Conservation (phyloP, 2,797 vertebrate genomes). For the Xenops minutus region DNA sequence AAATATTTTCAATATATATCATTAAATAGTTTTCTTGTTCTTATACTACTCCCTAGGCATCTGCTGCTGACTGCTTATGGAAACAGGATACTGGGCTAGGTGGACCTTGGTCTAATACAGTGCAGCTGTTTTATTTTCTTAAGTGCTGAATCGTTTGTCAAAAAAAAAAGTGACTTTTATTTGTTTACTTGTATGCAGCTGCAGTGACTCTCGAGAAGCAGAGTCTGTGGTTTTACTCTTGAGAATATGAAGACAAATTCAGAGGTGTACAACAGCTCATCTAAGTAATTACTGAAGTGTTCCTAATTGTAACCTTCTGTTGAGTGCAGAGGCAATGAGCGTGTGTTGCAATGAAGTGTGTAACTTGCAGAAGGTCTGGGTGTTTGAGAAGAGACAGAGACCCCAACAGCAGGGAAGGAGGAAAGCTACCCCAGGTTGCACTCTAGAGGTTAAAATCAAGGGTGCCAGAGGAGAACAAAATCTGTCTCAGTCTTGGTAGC, state of each 20-base stretch:
- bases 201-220: background rate
- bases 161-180: background rate
- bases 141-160: slow-evolving; percentile 17
- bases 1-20: slow-evolving; percentile 54
- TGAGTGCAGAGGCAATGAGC: background rate
- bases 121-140: slow-evolving; percentile 45
- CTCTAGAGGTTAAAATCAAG: background rate
- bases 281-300: slow-evolving; percentile 27
- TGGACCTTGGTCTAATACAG: slow-evolving; percentile 35
- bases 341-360: background rate
- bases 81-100: slow-evolving; percentile 45
- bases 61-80: slow-evolving; percentile 41
- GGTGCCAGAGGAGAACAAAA: background rate
- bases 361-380: background rate
- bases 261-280: slow-evolving; percentile 19
- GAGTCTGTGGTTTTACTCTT: background rate
- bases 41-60: slow-evolving; percentile 47
- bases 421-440: background rate
- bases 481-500: background rate
- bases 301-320: slow-evolving; percentile 50
- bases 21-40: slow-evolving; percentile 61
- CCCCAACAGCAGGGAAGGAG: background rate
- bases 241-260: slow-evolving; percentile 37
- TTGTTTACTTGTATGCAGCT: slow-evolving; percentile 27
- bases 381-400: background rate